Evolutionary conservation across 23 tunicate species (phyloP).

Genomic region (Oikopleura dioica): DNA sequence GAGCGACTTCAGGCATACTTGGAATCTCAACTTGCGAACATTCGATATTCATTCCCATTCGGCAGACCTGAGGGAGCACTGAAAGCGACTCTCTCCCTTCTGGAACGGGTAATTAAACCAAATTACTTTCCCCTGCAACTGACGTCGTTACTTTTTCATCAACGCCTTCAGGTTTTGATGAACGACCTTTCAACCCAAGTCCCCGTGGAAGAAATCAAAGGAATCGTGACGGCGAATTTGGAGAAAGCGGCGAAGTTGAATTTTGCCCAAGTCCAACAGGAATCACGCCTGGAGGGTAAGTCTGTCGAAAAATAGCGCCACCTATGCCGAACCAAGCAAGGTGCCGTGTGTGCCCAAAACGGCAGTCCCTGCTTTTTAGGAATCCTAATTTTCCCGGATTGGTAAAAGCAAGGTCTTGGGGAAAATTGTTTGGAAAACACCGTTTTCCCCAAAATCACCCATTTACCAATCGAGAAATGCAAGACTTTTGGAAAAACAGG

Average conservation of each 20-base stretch:
- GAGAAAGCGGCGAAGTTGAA: conserved; percentile 82
- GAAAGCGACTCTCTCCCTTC: conserved; percentile 51
- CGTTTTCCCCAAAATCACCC: too few species aligned
- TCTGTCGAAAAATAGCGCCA: too few species aligned
- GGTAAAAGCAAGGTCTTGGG: too few species aligned
- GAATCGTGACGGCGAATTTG: conserved; percentile 24
- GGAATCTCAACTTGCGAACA: conserved; percentile 66
- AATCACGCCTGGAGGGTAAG: conserved; percentile 78
- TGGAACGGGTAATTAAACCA: conserved; percentile 38
- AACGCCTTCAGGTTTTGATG: conserved; percentile 32
- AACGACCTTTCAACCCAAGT: conserved; percentile 29
- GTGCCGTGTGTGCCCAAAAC: too few species aligned
- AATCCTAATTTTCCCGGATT: too few species aligned
- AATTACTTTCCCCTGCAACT: too few species aligned
- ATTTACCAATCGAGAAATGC: too few species aligned
- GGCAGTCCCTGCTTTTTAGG: too few species aligned
- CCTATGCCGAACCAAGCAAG: too few species aligned
- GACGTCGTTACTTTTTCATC: not conserved
- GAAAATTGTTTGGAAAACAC: too few species aligned
- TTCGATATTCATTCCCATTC: conserved; percentile 89
- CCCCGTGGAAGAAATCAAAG: conserved; percentile 25
- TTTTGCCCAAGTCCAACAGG: conserved; percentile 64
- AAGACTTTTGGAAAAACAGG: too few species aligned
- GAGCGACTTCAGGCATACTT: conserved; percentile 27
- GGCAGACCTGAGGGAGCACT: conserved; percentile 94